Evolutionary conservation across 2,888 invertebrate species (phyloP).

Genomic region (Parnassius smintheus): DNA sequence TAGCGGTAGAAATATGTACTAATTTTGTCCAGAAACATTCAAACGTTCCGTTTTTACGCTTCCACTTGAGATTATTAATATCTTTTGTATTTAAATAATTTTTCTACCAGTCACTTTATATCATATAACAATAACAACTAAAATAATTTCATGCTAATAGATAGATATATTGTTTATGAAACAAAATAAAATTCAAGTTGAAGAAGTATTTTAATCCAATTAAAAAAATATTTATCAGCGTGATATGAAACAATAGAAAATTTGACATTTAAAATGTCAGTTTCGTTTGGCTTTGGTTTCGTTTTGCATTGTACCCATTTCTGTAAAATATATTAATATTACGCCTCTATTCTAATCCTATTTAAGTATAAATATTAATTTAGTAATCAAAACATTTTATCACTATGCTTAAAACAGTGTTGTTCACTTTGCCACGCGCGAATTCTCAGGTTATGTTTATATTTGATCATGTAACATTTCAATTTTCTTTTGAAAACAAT

Average conservation of each 20-base stretch:
- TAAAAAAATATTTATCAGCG: background rate
- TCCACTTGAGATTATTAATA: background rate
- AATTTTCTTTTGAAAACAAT: background rate
- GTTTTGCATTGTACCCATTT: too few species aligned
- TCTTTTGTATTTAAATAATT: background rate
- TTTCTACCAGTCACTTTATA: too few species aligned
- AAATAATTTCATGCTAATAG: too few species aligned
- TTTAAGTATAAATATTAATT: background rate
- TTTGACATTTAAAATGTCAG: constrained; percentile 12
- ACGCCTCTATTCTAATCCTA: background rate
- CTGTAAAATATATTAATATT: background rate
- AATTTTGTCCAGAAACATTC: constrained; percentile 54
- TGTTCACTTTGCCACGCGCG: constrained; percentile 42
- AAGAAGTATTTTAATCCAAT: too few species aligned
- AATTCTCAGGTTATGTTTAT: constrained; percentile 59
- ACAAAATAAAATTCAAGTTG: too few species aligned
- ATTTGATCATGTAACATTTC: background rate
- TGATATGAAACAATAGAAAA: background rate
- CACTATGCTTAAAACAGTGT: constrained; percentile 43
- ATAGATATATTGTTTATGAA: too few species aligned
- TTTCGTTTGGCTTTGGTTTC: too few species aligned
- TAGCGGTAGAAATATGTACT: constrained; percentile 69
- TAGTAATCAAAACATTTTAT: background rate
- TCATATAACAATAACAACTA: too few species aligned
- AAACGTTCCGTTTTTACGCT: constrained; percentile 46